A percentile compares a stretch with the other conserved stretches of the same genome.
These are phyloP conservation scores for Lasioglossum oenotherae DNA, from an alignment of 2,888 invertebrate genomes.

Conservation along the genomic window DNA sequence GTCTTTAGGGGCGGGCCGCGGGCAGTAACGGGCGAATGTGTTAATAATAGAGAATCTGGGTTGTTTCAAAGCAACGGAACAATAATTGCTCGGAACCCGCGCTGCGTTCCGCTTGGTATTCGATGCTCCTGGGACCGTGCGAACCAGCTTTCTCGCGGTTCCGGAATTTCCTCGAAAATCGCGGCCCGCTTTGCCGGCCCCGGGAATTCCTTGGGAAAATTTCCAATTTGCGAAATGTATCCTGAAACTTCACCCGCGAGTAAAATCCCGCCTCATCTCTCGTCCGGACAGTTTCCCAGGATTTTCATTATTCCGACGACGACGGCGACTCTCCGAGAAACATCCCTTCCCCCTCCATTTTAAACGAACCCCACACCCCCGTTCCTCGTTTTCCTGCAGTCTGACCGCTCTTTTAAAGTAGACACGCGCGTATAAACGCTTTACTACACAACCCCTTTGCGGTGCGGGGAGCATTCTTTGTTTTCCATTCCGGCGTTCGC, in stretches of 20 bases:
- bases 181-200: background rate
- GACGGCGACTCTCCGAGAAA: background rate
- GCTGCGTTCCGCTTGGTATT: background rate
- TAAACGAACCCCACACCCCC: background rate
- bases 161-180: conserved; percentile 18
- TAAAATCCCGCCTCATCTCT: conserved; percentile 9
- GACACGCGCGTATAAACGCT: background rate
- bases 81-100: background rate
- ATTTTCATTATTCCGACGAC: conserved; percentile 11
- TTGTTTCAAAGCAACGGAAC: conserved; percentile 3
- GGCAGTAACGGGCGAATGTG: background rate
- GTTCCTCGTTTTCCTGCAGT: background rate
- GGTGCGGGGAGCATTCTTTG: background rate
- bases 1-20: background rate
- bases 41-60: background rate
- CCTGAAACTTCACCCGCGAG: background rate
- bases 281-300: background rate
- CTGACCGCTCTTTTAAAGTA: background rate
- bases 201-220: conserved; percentile 19
- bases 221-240: conserved; percentile 23
- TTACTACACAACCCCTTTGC: background rate
- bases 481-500: background rate
- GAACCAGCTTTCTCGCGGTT: background rate
- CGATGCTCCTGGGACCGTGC: conserved; percentile 3
- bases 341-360: background rate